A percentile compares a stretch with the other conserved stretches of the same genome.
These are phyloP conservation scores for Sebastolobus alascanus DNA, from an alignment of 2,797 vertebrate species.

Conservation along the genomic window DNA sequence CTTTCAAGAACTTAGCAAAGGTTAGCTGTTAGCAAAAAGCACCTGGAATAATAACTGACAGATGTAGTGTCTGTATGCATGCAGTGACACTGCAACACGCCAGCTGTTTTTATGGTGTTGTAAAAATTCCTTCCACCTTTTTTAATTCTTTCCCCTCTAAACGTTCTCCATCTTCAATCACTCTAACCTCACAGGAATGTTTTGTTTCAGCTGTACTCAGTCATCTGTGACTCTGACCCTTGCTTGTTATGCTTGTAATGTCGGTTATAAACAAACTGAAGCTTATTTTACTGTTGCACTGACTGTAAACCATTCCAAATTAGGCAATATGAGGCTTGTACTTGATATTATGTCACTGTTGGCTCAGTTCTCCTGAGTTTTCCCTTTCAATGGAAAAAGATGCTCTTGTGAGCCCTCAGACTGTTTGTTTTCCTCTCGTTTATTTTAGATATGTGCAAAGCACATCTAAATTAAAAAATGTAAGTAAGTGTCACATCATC, in stretches of 20 bases:
- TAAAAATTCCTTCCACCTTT: background rate
- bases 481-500: background rate
- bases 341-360: conserved; percentile 14
- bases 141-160: background rate
- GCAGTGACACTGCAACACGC: background rate
- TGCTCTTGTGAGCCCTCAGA: background rate
- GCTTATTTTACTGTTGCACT: conserved; percentile 26
- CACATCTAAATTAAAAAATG: background rate
- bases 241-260: conserved; percentile 3
- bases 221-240: conserved; percentile 27
- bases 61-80: background rate
- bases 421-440: background rate
- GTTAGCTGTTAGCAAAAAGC: background rate
- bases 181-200: conserved; percentile 42
- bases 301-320: conserved; percentile 50
- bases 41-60: background rate
- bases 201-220: conserved; percentile 28
- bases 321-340: conserved; percentile 18
- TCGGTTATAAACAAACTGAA: conserved; percentile 50
- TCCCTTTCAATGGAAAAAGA: background rate
- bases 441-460: background rate
- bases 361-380: conserved; percentile 1
- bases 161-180: conserved; percentile 5
- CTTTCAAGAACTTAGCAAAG: background rate
- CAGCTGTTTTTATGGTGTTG: background rate